Conservation (phyloP, 2,113 vertebrate species). For the Gymnobelideus leadbeateri region DNA sequence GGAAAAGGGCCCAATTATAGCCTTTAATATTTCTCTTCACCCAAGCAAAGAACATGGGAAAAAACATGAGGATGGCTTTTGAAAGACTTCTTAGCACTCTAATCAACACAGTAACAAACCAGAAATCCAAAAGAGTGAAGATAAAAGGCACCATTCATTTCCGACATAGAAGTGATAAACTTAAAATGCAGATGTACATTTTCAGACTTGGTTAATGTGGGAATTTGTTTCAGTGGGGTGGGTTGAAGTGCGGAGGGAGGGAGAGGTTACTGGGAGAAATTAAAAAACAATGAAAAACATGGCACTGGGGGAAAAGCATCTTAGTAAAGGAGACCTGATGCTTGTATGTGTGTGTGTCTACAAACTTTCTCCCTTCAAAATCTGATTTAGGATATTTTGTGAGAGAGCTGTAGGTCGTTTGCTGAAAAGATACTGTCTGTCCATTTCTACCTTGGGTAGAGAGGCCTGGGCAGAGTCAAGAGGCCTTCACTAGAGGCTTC, state of each 20-base stretch:
- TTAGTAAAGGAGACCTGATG: not conserved
- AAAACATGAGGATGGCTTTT: not conserved
- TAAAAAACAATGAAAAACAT: not conserved
- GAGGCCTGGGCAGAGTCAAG: not conserved
- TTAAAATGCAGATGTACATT: not conserved
- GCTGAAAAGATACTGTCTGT: not conserved
- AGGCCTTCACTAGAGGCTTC: not conserved
- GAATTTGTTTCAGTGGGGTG: not conserved
- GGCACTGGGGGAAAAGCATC: not conserved
- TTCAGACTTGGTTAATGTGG: not conserved
- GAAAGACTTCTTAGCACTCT: not conserved
- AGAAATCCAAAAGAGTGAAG: not conserved
- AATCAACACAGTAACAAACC: not conserved
- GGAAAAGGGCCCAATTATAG: conserved; percentile 10
- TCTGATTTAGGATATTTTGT: not conserved
- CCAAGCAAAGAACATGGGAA: not conserved
- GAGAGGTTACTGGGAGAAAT: not conserved
- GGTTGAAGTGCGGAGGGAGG: not conserved
- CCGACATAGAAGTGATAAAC: not conserved
- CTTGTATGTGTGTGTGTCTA: not conserved
- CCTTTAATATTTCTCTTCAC: conserved; percentile 32
- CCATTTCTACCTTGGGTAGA: not conserved
- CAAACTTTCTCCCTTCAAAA: not conserved
- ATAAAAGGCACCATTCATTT: not conserved
- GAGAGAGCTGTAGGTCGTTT: not conserved